Conservation (phyloP, 64 coral and sea anemone species). For the Orbicella faveolata region DNA sequence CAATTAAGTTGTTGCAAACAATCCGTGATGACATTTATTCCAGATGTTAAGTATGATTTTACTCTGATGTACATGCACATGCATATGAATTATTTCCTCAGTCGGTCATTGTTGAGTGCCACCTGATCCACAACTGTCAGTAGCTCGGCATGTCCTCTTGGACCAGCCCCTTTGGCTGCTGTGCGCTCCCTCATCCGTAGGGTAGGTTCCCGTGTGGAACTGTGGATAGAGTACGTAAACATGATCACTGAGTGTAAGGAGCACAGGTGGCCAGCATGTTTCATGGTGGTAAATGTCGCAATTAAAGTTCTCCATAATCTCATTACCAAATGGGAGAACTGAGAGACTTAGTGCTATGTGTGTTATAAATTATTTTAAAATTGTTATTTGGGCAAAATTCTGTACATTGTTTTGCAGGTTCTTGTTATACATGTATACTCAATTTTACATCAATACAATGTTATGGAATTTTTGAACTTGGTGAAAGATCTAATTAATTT, state of each 20-base stretch:
- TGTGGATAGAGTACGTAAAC: constrained; percentile 11
- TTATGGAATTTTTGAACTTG: too few relatives aligned
- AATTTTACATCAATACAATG: too few relatives aligned
- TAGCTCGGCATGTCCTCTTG: constrained; percentile 18
- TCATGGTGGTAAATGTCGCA: constrained; percentile 24
- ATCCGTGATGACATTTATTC: too few relatives aligned
- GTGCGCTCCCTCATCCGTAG: background rate
- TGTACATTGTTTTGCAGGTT: background rate
- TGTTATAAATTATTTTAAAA: background rate
- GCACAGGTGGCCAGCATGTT: constrained; percentile 39
- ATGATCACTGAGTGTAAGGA: background rate
- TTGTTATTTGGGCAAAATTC: background rate
- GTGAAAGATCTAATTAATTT: too few relatives aligned
- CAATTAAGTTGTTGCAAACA: background rate
- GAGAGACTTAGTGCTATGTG: background rate
- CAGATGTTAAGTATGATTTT: background rate
- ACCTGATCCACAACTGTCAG: constrained; percentile 22
- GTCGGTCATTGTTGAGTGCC: constrained; percentile 29
- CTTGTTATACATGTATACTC: too few relatives aligned
- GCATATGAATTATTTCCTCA: constrained; percentile 29
- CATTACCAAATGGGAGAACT: constrained; percentile 23
- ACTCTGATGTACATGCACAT: constrained; percentile 15
- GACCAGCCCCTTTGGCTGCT: constrained; percentile 29
- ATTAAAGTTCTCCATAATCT: constrained; percentile 1
- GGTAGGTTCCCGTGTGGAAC: constrained; percentile 18